Conservation (phyloP, 1,140 invertebrate species). For the Druon quercuslanigerum region DNA sequence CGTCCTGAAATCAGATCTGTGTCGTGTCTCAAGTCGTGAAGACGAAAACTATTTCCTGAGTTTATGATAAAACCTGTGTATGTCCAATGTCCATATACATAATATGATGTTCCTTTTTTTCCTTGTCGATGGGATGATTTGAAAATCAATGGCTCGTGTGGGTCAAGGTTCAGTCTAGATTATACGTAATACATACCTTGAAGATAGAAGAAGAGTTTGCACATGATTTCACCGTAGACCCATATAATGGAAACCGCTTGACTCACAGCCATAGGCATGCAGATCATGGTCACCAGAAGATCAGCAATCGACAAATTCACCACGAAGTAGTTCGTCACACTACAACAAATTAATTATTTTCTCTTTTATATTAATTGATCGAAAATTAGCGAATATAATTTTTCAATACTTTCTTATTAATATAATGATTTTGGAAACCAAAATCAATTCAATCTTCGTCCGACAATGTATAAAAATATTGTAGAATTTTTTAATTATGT, state of each 20-base stretch:
- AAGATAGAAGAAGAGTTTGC: slow-evolving; percentile 83
- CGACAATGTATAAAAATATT: too few relatives aligned
- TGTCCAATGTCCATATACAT: not conserved
- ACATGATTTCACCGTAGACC: slow-evolving; percentile 83
- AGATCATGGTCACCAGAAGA: slow-evolving; percentile 87
- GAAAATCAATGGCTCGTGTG: not conserved
- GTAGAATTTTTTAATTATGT: too few relatives aligned
- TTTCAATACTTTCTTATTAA: too few relatives aligned
- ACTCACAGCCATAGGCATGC: slow-evolving; percentile 86
- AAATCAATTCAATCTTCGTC: too few relatives aligned
- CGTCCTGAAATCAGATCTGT: not conserved
- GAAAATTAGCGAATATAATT: not conserved
- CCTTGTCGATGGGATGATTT: not conserved
- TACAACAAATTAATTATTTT: slow-evolving; percentile 73
- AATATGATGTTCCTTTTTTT: not conserved
- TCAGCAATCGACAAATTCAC: slow-evolving; percentile 92
- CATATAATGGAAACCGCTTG: slow-evolving; percentile 82
- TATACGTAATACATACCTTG: slow-evolving; percentile 78
- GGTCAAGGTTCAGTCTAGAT: not conserved
- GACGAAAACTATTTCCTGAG: not conserved
- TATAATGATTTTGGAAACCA: too few relatives aligned
- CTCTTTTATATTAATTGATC: not conserved
- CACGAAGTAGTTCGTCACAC: slow-evolving; percentile 93
- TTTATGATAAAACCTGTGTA: not conserved
- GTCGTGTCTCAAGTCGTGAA: not conserved